phyloP scores from a whole-genome alignment of 2,113 vertebrate genomes.

The Callipepla californica region DNA sequence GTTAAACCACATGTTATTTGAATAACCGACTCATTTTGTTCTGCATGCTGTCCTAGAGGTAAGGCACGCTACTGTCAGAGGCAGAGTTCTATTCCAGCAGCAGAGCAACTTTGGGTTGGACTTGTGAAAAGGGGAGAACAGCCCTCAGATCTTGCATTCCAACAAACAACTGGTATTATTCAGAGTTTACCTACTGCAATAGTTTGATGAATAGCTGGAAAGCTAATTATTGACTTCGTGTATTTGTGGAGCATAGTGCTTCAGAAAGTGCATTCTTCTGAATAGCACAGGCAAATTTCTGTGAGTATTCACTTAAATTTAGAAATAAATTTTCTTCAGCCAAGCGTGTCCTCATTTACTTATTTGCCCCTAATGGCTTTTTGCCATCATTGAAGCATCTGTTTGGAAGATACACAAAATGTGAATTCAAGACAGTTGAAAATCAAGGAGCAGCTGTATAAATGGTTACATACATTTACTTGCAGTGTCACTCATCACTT shows the following conservation, averaged over 20 bases:
- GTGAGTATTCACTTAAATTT: not conserved
- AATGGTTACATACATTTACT: not conserved
- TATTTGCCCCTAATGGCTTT: not conserved
- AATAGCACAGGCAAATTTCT: not conserved
- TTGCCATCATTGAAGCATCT: not conserved
- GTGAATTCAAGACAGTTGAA: not conserved
- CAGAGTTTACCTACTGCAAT: slow-evolving; percentile 36
- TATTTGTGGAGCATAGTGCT: not conserved
- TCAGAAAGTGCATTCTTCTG: not conserved
- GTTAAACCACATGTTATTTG: not conserved
- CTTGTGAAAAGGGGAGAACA: slow-evolving; percentile 42
- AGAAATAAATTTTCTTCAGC: not conserved
- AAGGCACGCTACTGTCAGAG: slow-evolving; percentile 4
- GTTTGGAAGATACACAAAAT: not conserved
- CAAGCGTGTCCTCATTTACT: not conserved
- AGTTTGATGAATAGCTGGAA: slow-evolving; percentile 38
- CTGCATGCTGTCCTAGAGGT: not conserved
- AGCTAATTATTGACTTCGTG: slow-evolving; percentile 35
- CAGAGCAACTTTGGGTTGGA: slow-evolving; percentile 48
- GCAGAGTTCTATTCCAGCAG: slow-evolving; percentile 4
- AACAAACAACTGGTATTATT: slow-evolving; percentile 45
- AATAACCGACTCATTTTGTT: not conserved
- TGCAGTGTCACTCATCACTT: not conserved
- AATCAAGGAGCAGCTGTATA: not conserved
- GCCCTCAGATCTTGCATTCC: slow-evolving; percentile 61